Evolutionary conservation across 2,888 invertebrate genomes (phyloP).

Genomic region (Pasiphila rectangulata): DNA sequence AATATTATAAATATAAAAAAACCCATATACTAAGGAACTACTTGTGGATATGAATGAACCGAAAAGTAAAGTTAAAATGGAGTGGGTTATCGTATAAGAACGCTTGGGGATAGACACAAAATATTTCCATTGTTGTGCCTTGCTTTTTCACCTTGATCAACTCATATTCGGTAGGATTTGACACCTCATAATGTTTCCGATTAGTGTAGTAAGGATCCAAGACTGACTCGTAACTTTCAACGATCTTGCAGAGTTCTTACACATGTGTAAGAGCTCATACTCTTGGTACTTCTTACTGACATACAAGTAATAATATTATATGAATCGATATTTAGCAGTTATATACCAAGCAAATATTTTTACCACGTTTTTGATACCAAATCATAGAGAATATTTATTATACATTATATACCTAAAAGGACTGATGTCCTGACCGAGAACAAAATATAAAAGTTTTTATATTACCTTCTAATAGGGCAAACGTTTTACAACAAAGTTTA

Average conservation of each 20-base stretch:
- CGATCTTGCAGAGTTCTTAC: conserved; percentile 11
- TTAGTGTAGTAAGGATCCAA: conserved; percentile 21
- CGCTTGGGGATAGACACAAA: background rate
- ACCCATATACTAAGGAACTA: background rate
- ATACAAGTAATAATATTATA: background rate
- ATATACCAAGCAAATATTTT: conserved; percentile 1
- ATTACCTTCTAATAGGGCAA: background rate
- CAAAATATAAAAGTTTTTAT: conserved; percentile 6
- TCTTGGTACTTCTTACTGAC: background rate
- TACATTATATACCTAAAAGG: conserved; percentile 18
- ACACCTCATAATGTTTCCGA: conserved; percentile 8
- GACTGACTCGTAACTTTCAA: conserved; percentile 28
- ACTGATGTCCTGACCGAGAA: conserved; percentile 7
- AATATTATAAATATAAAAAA: background rate
- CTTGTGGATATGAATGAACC: background rate
- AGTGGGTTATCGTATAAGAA: background rate
- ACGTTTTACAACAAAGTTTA: background rate
- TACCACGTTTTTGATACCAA: conserved; percentile 7
- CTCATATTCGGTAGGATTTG: conserved; percentile 5
- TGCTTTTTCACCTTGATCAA: conserved; percentile 27
- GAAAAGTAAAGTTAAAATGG: background rate
- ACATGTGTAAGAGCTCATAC: background rate
- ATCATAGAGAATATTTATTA: conserved; percentile 8
- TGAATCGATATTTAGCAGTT: no score
- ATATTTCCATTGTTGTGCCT: conserved; percentile 26